Percentiles rank a stretch among this genome's conserved stretches.
These are phyloP conservation scores for Sipha flava DNA, from an alignment of 1,140 invertebrate species.

Conservation along the genomic window DNA sequence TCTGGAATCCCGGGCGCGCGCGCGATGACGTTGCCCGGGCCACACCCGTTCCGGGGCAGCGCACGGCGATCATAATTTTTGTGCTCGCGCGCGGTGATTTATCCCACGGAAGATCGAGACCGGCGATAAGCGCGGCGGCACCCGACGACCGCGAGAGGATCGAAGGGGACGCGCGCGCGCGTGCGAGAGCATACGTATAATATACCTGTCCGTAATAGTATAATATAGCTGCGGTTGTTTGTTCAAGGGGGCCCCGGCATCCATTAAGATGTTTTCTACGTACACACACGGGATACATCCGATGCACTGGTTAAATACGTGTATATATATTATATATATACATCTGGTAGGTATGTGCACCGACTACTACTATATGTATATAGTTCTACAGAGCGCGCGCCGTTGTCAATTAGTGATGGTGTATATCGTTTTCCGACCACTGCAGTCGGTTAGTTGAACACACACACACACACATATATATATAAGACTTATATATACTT, in stretches of 20 bases:
- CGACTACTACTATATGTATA: too few species aligned
- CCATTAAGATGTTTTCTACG: slow-evolving; percentile 1
- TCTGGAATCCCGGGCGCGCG: background rate
- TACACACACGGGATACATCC: background rate
- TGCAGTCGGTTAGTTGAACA: background rate
- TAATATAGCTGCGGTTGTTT: background rate
- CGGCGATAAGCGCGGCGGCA: background rate
- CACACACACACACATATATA: background rate
- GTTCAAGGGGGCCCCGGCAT: background rate
- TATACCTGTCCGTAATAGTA: background rate
- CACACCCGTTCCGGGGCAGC: slow-evolving; percentile 9
- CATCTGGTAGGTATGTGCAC: too few species aligned
- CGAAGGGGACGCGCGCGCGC: background rate
- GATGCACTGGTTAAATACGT: background rate
- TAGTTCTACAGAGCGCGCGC: background rate
- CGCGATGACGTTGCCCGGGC: background rate
- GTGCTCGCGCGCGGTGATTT: background rate
- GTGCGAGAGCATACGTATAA: background rate
- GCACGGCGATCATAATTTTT: background rate
- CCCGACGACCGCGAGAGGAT: background rate
- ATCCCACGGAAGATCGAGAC: slow-evolving; percentile 1
- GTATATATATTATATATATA: background rate
- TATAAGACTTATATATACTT: background rate
- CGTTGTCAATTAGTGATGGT: slow-evolving; percentile 10
- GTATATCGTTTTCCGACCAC: slow-evolving; percentile 12